phyloP scores from a whole-genome alignment of 2,888 invertebrate species.

The Fabriciana adippe region DNA sequence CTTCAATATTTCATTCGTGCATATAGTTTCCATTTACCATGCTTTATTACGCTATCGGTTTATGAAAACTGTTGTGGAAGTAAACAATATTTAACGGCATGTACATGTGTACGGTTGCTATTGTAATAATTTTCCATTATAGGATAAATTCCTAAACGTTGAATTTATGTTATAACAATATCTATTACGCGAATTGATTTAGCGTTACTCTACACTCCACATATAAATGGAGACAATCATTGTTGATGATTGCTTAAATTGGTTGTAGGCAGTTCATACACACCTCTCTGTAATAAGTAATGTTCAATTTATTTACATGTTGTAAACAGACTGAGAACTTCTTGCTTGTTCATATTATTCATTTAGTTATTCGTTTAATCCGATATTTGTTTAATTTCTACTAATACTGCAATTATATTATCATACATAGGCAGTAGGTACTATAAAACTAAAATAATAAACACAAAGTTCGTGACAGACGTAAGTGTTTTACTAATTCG shows the following conservation, averaged over 20 bases:
- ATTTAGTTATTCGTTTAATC: no score
- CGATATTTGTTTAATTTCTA: no score
- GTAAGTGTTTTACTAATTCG: no score
- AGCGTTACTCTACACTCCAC: constrained; percentile 39
- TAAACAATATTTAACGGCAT: constrained; percentile 8
- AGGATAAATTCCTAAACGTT: neutral
- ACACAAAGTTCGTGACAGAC: no score
- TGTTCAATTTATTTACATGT: constrained; percentile 6
- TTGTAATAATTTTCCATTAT: neutral
- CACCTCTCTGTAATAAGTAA: constrained; percentile 50
- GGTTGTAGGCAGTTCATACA: constrained; percentile 61
- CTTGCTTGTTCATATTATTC: no score
- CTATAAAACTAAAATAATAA: no score
- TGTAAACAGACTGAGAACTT: neutral
- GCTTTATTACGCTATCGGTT: constrained; percentile 46
- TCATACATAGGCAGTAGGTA: no score
- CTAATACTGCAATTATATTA: no score
- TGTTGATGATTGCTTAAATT: constrained; percentile 73
- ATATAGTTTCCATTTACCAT: constrained; percentile 32
- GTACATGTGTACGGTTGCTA: constrained; percentile 2
- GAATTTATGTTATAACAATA: constrained; percentile 16
- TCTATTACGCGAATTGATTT: constrained; percentile 45
- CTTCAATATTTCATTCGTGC: constrained; percentile 1
- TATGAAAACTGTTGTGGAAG: constrained; percentile 19
- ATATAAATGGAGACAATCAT: constrained; percentile 65